These are phyloP conservation scores for Listronotus oregonensis DNA, from an alignment of 1,140 invertebrate species.

Conservation along the genomic window DNA sequence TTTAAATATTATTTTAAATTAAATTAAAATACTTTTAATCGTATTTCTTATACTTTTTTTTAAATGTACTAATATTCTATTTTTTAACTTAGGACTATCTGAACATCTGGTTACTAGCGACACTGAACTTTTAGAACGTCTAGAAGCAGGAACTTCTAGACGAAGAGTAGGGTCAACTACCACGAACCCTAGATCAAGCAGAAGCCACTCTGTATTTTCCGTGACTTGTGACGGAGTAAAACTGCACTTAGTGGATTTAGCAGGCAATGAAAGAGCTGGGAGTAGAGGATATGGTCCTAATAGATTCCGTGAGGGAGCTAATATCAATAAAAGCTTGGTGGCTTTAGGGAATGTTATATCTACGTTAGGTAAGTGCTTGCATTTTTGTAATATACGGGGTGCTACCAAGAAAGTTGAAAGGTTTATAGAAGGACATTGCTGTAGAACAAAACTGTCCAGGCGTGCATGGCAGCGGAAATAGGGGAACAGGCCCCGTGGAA, in stretches of 20 bases:
- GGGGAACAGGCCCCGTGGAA: no score
- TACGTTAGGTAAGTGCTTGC: conserved; percentile 64
- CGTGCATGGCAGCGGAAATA: no score
- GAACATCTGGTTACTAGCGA: conserved; percentile 59
- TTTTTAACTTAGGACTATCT: conserved; percentile 58
- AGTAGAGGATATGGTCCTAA: conserved; percentile 43
- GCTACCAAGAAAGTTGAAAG: background rate
- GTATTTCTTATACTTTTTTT: no score
- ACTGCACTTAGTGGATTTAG: conserved; percentile 71
- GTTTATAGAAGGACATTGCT: no score
- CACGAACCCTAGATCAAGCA: conserved; percentile 62
- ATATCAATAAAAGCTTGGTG: conserved; percentile 82
- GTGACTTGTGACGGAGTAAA: conserved; percentile 58
- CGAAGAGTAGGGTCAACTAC: conserved; percentile 61
- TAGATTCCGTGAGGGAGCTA: conserved; percentile 75
- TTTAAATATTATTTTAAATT: no score
- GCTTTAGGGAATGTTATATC: conserved; percentile 80
- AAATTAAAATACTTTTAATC: no score
- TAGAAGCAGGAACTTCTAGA: conserved; percentile 58
- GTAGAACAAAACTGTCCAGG: no score
- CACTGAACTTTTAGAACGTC: conserved; percentile 56
- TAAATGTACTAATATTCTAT: no score
- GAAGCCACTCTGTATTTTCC: conserved; percentile 70
- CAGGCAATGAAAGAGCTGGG: conserved; percentile 60
- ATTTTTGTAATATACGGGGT: background rate